Conservation (phyloP, 2,113 vertebrate species). For the Caretta caretta region DNA sequence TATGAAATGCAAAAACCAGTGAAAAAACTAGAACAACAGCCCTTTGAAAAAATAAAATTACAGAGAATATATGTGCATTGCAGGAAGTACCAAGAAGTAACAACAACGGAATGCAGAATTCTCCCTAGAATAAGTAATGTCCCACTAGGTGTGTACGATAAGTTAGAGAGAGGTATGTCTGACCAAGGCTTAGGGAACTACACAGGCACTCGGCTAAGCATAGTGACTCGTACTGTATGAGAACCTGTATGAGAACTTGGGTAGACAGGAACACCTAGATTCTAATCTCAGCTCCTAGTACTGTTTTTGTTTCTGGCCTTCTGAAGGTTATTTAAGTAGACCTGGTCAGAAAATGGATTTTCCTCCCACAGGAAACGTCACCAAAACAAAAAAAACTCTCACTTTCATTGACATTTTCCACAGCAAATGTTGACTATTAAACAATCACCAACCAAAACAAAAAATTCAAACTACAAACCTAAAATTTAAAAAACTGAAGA, state of each 20-base stretch:
- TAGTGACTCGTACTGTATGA: background rate
- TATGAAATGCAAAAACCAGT: too few species aligned
- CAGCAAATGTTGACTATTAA: background rate
- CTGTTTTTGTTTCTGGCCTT: background rate
- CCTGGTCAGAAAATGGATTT: background rate
- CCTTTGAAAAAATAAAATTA: too few species aligned
- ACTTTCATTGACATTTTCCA: background rate
- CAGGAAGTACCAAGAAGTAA: too few species aligned
- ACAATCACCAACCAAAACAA: background rate
- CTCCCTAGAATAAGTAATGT: too few species aligned
- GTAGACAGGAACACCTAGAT: background rate
- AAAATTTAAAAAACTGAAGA: too few species aligned
- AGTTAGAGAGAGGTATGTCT: background rate
- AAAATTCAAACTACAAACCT: too few species aligned
- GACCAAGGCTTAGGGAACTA: background rate
- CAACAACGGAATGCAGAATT: too few species aligned
- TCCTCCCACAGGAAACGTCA: background rate
- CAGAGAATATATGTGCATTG: too few species aligned
- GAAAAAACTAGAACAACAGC: too few species aligned
- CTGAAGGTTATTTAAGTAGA: too few species aligned
- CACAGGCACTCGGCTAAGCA: background rate
- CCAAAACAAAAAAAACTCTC: background rate
- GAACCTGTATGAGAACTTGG: background rate
- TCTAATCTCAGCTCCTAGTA: background rate
- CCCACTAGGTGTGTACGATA: background rate